Base-by-base conservation (phyloP, 2,797 vertebrate genomes). In the Fundulus diaphanus region DNA sequence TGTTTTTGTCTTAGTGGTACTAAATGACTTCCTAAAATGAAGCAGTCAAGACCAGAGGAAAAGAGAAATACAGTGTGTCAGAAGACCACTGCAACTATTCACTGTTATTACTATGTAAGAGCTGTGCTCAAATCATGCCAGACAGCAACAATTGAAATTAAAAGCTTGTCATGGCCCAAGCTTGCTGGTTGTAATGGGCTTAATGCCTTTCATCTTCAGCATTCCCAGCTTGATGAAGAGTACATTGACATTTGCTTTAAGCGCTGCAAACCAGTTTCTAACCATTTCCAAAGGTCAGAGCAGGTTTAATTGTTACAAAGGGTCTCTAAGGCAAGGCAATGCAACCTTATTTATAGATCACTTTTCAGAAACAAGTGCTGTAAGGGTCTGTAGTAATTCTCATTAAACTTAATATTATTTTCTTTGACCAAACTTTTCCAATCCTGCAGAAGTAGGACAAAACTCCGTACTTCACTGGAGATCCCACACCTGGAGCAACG, bases 361-460 rank as follows among this genome's bases (percentile, higher is more conserved):
- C n/a, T n/a, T n/a, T n/a, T n/a, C n/a, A n/a, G n/a, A n/a, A n/a
- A n/a, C n/a, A n/a, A n/a, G n/a, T n/a, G n/a, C n/a, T n/a, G n/a
- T n/a, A 63, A 51, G 44, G 49, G 18, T 16, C 12, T 56, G 33
- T 44, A 44, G 29, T 24, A 49, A 3, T 48, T 29, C 68, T 68
- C 52, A 37, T 68, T 59, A 12, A 22, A 37, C 6, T 48, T 11
- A 33, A 69, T 69, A 35, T 27, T 7, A 37, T 48, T 5, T 67
- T 24, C 54, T 61, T 69, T 59, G 66, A 69, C 59, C 31, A 48
- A 48, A 40, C 22, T 15, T 57, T 75, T 75, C 27, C 31, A 42
- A 11, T 75, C 29, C 40, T 27, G 9, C 29, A 24, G 20, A 56
- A 56, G 27, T 13, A 29, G 29, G 6, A 59, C 27, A 33, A 59